Evolutionary conservation across 92 coral and sea anemone genomes (phyloP).

Genomic region (Phymanthus crucifer): DNA sequence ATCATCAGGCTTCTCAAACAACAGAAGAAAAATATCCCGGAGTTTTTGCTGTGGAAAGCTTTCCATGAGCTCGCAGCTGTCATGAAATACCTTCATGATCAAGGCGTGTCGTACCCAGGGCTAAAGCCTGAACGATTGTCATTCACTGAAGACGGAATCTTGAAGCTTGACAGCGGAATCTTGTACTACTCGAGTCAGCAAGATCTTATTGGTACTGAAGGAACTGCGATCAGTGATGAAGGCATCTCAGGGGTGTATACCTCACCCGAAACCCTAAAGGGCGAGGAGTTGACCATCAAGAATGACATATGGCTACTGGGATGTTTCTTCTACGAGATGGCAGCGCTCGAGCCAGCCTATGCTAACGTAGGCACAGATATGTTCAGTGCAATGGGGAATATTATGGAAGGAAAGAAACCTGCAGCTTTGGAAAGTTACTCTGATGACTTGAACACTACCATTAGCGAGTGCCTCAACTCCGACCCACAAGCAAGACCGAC

Average conservation of each 20-base stretch:
- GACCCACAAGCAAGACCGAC: constrained; percentile 46
- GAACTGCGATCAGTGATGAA: constrained; percentile 68
- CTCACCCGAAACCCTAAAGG: constrained; percentile 86
- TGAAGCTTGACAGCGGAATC: constrained; percentile 88
- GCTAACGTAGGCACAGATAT: constrained; percentile 86
- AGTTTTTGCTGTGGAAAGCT: constrained; percentile 87
- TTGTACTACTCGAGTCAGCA: constrained; percentile 59
- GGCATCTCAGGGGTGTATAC: constrained; percentile 77
- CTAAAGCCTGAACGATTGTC: constrained; percentile 80
- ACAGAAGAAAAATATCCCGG: constrained; percentile 67
- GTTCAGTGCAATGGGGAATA: constrained; percentile 87
- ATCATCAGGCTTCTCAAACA: constrained; percentile 56
- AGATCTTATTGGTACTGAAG: constrained; percentile 68
- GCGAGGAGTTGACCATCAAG: constrained; percentile 68
- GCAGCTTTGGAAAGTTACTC: constrained; percentile 35
- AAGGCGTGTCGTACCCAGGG: constrained; percentile 66
- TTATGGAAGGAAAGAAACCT: constrained; percentile 86
- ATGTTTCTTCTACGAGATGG: constrained; percentile 80
- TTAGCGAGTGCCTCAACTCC: constrained; percentile 33
- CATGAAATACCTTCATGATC: constrained; percentile 69
- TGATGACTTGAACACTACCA: constrained; percentile 32
- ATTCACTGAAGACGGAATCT: constrained; percentile 76
- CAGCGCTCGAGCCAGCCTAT: constrained; percentile 86
- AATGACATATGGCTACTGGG: constrained; percentile 88
- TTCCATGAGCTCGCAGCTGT: constrained; percentile 80